Conservation (phyloP, 2,888 invertebrate species). For the Bombylius major region DNA sequence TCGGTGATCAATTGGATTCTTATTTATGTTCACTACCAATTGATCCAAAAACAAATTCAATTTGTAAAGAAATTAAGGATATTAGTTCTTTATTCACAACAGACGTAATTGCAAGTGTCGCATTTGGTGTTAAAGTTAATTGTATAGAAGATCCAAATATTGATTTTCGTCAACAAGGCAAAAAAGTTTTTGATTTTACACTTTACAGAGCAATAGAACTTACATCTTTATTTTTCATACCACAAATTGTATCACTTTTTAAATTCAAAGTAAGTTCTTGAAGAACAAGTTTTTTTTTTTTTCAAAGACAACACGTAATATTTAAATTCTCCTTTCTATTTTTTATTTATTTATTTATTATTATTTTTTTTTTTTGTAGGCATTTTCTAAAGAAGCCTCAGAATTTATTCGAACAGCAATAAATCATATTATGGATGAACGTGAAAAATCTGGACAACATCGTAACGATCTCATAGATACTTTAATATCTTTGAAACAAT, state of each 20-base stretch:
- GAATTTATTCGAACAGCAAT: slow-evolving; percentile 34
- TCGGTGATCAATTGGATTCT: slow-evolving; percentile 26
- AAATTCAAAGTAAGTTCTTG: slow-evolving; percentile 19
- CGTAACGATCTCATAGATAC: slow-evolving; percentile 41
- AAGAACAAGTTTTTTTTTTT: background rate
- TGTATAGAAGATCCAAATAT: slow-evolving; percentile 26
- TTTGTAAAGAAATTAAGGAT: slow-evolving; percentile 12
- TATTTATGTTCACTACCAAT: background rate
- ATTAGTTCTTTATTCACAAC: slow-evolving; percentile 26
- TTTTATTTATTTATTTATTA: no score
- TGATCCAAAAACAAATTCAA: slow-evolving; percentile 1
- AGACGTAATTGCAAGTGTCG: slow-evolving; percentile 30
- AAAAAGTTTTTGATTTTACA: slow-evolving; percentile 19
- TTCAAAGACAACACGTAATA: no score
- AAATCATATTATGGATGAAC: slow-evolving; percentile 31
- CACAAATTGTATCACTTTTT: slow-evolving; percentile 23
- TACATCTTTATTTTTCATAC: slow-evolving; percentile 26
- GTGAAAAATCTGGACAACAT: slow-evolving; percentile 29
- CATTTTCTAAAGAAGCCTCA: slow-evolving; percentile 22
- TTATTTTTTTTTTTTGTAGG: no score
- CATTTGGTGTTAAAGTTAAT: slow-evolving; percentile 29
- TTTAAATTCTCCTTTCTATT: background rate
- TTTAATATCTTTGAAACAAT: slow-evolving; percentile 33
- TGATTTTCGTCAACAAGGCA: slow-evolving; percentile 26
- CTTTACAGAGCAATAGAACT: slow-evolving; percentile 23